A percentile compares a stretch with the other conserved stretches of the same genome.
Conservation (phyloP, 2,113 vertebrate genomes). For the Rhinogobius similis region DNA sequence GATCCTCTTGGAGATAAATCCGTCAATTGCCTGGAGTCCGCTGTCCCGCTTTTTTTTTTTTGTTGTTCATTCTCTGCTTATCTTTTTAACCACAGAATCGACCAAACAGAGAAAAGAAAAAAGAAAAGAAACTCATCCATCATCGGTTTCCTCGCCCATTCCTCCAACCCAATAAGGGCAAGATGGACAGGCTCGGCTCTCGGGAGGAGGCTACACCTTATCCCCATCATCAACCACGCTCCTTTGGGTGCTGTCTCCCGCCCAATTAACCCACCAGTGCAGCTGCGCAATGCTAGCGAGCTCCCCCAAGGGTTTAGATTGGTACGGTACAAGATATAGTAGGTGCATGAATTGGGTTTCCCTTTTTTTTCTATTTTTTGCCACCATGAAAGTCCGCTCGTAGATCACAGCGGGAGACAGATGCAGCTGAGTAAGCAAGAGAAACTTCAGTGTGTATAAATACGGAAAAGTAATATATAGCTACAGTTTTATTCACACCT, state of each 20-base stretch:
- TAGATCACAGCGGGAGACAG: constrained; percentile 23
- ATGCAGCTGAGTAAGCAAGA: constrained; percentile 23
- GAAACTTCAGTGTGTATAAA: constrained; percentile 2
- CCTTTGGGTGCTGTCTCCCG: constrained; percentile 36
- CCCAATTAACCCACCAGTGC: constrained; percentile 46
- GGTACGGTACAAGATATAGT: constrained; percentile 7
- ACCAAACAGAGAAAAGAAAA: constrained; percentile 28
- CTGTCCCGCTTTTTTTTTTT: not conserved
- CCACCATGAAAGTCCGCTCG: constrained; percentile 1
- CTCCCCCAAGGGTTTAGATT: constrained; percentile 14
- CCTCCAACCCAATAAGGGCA: constrained; percentile 36
- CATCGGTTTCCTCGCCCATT: constrained; percentile 39
- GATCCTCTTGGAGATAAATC: constrained; percentile 25
- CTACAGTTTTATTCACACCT: constrained; percentile 6
- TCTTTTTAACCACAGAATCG: constrained; percentile 19
- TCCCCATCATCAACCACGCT: constrained; percentile 35
- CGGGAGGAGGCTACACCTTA: constrained; percentile 39
- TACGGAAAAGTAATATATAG: not conserved
- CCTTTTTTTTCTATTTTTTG: not conserved
- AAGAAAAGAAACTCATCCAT: constrained; percentile 40
- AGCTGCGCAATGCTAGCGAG: constrained; percentile 21
- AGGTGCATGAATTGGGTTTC: constrained; percentile 16
- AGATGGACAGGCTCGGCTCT: constrained; percentile 26
- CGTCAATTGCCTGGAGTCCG: not conserved
- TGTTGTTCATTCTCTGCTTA: not conserved